Evolutionary conservation across 2,888 invertebrate species (phyloP), one percentile per base, ranked within the genome.

Genomic region (Acleris literana): DNA sequence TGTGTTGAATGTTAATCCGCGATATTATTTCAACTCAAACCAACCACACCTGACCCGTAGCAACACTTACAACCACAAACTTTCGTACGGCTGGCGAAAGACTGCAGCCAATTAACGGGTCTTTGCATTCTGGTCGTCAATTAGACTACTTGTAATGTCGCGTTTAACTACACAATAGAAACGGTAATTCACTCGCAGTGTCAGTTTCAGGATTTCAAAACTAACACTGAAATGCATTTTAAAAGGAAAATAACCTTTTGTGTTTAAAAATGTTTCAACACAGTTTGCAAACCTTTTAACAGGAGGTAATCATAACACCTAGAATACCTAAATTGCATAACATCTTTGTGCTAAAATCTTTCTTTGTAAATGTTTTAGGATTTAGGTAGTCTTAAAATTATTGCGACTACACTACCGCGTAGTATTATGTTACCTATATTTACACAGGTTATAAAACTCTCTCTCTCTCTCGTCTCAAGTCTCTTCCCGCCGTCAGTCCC

Each of bases 1-100:
- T 86, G 84, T 87, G 86, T 83, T 74, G 80, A 85, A 88, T 88
- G 85, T 44, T 46, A 55, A 55, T 83, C 85, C 84, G 80, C 81
- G 82, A 83, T 86, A 83, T 77, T 79, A 79, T 83, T 82, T 81
- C 77, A 74, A 71, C 68, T 63, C 70, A 72, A 77, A 75, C 84
- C 82, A 80, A 72, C 75, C 72, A 72, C 76, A 58, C 65, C 69
- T 76, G 83, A 79, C 77, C 86, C 67, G 68, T 70, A 59, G 64
- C 68, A 66, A 66, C 63, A 22, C 63, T 69, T 53, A 70, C 68
- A 65, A 64, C 67, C 68, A 58, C 61, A 58, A 55, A 54, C 51
- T 62, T 43, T n/a, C 58, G 63, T 52, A 53, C 20, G 59, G 18
- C 44, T 52, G 25, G 63, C 22, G 55, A 65, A 65, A 60, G 43